A percentile compares a stretch with the other conserved stretches of the same genome.
Evolutionary conservation across 2,113 vertebrate genomes (phyloP).

Genomic region (Pycnonotus jocosus): DNA sequence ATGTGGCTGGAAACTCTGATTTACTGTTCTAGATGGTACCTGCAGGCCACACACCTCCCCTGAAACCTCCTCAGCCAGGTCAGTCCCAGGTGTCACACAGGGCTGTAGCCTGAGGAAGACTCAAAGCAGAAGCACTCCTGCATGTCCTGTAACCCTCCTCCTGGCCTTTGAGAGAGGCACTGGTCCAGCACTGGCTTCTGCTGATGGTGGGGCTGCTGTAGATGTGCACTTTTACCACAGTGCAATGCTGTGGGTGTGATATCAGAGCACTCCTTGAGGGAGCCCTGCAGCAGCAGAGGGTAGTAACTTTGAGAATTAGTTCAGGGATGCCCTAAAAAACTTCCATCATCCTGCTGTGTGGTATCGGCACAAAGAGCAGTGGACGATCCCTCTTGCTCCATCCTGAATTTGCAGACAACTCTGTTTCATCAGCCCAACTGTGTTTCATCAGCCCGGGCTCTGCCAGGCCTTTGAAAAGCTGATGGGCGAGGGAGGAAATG

Average conservation of each 20-base stretch:
- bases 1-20: background rate
- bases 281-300: background rate
- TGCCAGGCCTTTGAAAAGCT: background rate
- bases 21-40: background rate
- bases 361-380: background rate
- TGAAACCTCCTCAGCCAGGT: background rate
- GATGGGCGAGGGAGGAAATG: background rate
- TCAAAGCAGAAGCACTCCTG: background rate
- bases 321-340: background rate
- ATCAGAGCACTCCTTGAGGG: background rate
- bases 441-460: background rate
- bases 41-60: background rate
- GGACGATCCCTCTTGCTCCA: background rate
- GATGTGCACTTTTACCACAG: background rate
- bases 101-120: background rate
- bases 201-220: background rate
- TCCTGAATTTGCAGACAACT: background rate
- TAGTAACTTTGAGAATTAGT: background rate
- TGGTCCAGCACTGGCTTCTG: background rate
- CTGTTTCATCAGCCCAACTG: background rate
- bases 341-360: background rate
- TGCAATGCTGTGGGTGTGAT: background rate
- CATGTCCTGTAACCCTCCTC: accelerated
- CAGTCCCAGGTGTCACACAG: background rate
- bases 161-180: background rate